Evolutionary conservation across 2,113 vertebrate genomes (phyloP).

Genomic region (Cyanoramphus novaezelandiae): DNA sequence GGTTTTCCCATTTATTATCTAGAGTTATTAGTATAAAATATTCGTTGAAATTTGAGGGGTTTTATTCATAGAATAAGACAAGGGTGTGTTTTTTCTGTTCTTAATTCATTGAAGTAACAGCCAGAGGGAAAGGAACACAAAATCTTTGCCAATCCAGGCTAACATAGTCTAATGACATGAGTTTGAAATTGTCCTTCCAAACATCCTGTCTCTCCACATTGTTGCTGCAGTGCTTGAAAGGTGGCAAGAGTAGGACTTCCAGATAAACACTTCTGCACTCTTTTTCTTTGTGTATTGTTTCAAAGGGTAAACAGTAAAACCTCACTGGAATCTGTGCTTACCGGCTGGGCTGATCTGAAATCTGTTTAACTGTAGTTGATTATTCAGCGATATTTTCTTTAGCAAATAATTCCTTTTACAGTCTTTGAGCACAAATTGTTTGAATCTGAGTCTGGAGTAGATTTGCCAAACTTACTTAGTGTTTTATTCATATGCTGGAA

Average conservation of each 20-base stretch:
- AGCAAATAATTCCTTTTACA: neutral
- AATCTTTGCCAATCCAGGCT: neutral
- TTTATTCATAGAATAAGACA: neutral
- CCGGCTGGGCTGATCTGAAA: neutral
- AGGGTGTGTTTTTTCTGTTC: neutral
- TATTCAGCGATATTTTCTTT: neutral
- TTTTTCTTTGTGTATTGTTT: neutral
- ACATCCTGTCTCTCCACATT: neutral
- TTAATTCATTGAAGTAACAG: neutral
- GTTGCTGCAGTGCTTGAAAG: neutral
- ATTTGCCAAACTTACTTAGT: neutral
- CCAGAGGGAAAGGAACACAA: neutral
- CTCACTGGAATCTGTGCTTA: neutral
- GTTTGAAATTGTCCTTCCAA: neutral
- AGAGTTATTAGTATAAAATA: neutral
- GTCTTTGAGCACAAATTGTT: neutral
- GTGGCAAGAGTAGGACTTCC: neutral
- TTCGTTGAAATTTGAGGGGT: neutral
- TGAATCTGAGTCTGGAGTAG: neutral
- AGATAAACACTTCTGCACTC: neutral
- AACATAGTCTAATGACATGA: neutral
- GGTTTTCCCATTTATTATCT: neutral
- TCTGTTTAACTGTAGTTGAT: neutral
- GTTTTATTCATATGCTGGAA: neutral
- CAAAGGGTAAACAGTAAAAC: neutral